A percentile compares a stretch with the other conserved stretches of the same genome.
Evolutionary conservation across 2,888 invertebrate species (phyloP).

Genomic region (Lampropteryx suffumata): DNA sequence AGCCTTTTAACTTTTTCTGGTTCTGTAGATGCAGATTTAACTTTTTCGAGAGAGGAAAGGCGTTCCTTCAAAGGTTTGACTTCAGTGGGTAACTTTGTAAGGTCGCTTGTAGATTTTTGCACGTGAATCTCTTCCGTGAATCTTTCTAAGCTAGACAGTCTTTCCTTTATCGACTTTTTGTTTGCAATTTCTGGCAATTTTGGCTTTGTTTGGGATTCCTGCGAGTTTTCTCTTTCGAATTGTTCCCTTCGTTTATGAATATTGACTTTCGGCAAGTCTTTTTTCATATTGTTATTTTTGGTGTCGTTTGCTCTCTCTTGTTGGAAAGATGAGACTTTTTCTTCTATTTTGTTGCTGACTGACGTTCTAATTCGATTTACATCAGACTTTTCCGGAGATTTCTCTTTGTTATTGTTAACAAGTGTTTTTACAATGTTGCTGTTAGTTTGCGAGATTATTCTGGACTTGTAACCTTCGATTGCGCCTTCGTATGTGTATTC

Average conservation of each 20-base stretch:
- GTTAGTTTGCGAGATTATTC: slow-evolving; percentile 85
- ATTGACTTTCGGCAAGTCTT: slow-evolving; percentile 90
- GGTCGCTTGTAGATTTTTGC: slow-evolving; percentile 72
- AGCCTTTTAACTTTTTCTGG: slow-evolving; percentile 72
- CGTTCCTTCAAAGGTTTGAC: slow-evolving; percentile 85
- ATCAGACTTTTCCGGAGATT: slow-evolving; percentile 69
- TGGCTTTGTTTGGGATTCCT: slow-evolving; percentile 76
- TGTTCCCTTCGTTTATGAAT: slow-evolving; percentile 91
- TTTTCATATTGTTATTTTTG: slow-evolving; percentile 75
- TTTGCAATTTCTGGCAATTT: slow-evolving; percentile 85
- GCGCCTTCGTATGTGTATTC: slow-evolving; percentile 95
- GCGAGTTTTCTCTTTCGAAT: slow-evolving; percentile 87
- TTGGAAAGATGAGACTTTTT: slow-evolving; percentile 84
- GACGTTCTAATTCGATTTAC: slow-evolving; percentile 75
- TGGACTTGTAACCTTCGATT: slow-evolving; percentile 92
- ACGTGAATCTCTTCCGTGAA: slow-evolving; percentile 81
- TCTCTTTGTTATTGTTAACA: slow-evolving; percentile 73
- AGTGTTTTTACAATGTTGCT: slow-evolving; percentile 72
- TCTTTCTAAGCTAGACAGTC: slow-evolving; percentile 87
- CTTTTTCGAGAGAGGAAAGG: slow-evolving; percentile 84
- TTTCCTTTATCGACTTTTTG: slow-evolving; percentile 88
- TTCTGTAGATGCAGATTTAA: slow-evolving; percentile 65
- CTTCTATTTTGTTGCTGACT: slow-evolving; percentile 84
- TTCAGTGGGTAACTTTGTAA: slow-evolving; percentile 81
- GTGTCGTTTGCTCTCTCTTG: slow-evolving; percentile 70